These are phyloP conservation scores for Coreius guichenoti DNA, from an alignment of 2,797 vertebrate species.

Conservation along the genomic window DNA sequence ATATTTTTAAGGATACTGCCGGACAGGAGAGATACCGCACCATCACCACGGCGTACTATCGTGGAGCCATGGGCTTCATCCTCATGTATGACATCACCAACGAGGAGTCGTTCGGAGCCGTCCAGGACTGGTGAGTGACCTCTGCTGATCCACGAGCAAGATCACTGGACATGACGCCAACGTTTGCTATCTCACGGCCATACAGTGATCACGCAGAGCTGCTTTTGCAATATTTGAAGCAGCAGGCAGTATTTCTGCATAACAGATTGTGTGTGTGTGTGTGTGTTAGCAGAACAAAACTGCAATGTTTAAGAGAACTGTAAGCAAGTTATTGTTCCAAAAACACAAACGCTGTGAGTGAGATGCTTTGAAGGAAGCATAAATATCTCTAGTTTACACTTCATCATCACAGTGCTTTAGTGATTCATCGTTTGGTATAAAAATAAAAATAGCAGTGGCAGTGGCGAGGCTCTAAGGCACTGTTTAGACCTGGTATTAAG, in stretches of 20 bases:
- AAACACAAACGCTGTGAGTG: not conserved
- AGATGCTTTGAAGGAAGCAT: not conserved
- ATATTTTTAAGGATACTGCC: slow-evolving; percentile 24
- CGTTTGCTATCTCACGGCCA: not conserved
- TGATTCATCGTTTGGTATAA: not conserved
- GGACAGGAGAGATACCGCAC: slow-evolving; percentile 82
- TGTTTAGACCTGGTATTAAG: too few species aligned
- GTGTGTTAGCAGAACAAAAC: slow-evolving; percentile 6
- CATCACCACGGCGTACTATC: slow-evolving; percentile 87
- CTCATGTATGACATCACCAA: slow-evolving; percentile 20
- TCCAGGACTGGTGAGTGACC: slow-evolving; percentile 85
- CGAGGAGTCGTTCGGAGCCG: slow-evolving; percentile 81
- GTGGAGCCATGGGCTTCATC: slow-evolving; percentile 82
- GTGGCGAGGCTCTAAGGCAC: not conserved
- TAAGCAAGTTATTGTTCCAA: slow-evolving; percentile 19
- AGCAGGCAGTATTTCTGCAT: not conserved
- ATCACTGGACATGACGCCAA: not conserved
- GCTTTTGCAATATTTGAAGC: not conserved
- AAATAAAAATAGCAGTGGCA: not conserved
- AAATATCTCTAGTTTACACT: not conserved
- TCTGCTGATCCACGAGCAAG: not conserved
- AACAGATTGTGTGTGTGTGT: not conserved
- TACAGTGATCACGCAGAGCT: not conserved
- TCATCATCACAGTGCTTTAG: not conserved
- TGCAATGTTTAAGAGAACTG: slow-evolving; percentile 22